A percentile compares a stretch with the other conserved stretches of the same genome.
Evolutionary conservation across 2,113 vertebrate genomes (phyloP).

Genomic region (Poicephalus meyeri): DNA sequence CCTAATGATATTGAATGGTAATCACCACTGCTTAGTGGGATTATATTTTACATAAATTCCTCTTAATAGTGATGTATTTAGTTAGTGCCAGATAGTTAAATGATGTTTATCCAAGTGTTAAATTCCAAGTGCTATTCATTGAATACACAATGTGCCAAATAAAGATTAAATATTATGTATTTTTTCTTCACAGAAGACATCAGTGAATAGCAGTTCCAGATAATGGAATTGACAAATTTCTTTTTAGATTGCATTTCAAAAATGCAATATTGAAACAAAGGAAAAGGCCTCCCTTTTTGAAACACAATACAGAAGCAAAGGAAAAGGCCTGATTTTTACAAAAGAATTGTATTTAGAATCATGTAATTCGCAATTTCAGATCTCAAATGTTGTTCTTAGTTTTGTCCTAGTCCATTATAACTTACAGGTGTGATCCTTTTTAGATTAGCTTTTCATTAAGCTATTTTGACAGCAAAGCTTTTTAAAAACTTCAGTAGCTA

Average conservation of each 20-base stretch:
- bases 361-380: background rate
- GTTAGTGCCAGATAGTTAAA: conserved; percentile 46
- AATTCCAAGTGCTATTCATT: conserved; percentile 39
- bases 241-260: background rate
- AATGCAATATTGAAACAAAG: background rate
- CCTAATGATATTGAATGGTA: background rate
- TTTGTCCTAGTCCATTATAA: background rate
- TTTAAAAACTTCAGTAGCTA: background rate
- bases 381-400: conserved; percentile 19
- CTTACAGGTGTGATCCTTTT: background rate
- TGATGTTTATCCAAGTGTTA: conserved; percentile 46
- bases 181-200: background rate
- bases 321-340: background rate
- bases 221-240: background rate
- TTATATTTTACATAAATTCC: conserved; percentile 56
- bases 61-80: conserved; percentile 40
- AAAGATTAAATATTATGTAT: conserved; percentile 9
- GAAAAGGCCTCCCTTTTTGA: background rate
- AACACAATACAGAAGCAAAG: background rate
- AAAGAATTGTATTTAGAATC: background rate
- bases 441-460: background rate
- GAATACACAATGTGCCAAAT: conserved; percentile 40
- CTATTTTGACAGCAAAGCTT: background rate
- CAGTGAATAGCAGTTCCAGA: background rate
- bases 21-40: conserved; percentile 19